phyloP scores from a whole-genome alignment of 2,797 vertebrate genomes.

The Microctenopoma steveboyesi region DNA sequence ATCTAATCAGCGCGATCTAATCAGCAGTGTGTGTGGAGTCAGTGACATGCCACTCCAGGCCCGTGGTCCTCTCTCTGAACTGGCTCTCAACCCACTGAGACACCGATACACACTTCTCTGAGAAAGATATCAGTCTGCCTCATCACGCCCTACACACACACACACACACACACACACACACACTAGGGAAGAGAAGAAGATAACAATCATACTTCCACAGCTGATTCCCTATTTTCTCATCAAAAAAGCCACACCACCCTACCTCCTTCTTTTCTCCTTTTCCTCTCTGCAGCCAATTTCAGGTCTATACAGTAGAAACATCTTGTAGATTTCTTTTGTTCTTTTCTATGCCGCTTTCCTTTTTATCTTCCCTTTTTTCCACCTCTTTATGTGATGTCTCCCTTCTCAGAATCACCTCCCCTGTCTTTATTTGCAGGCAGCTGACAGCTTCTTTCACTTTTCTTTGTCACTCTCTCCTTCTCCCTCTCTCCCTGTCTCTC shows the following conservation, averaged over 20 bases:
- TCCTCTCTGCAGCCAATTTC: slow-evolving; percentile 72
- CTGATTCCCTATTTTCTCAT: slow-evolving; percentile 84
- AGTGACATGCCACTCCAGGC: slow-evolving; percentile 76
- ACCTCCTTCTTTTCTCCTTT: slow-evolving; percentile 59
- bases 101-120: slow-evolving; percentile 71
- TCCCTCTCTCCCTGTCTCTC: slow-evolving; percentile 85
- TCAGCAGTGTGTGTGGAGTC: slow-evolving; percentile 72
- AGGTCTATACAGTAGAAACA: slow-evolving; percentile 74
- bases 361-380: slow-evolving; percentile 45
- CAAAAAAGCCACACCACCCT: slow-evolving; percentile 56
- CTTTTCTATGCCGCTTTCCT: slow-evolving; percentile 62
- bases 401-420: slow-evolving; percentile 74
- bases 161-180: slow-evolving; percentile 32
- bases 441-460: slow-evolving; percentile 89
- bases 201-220: slow-evolving; percentile 85
- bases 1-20: slow-evolving; percentile 74
- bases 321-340: slow-evolving; percentile 81
- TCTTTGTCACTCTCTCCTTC: slow-evolving; percentile 86
- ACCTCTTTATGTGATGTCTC: slow-evolving; percentile 72
- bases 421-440: slow-evolving; percentile 83
- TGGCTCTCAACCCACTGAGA: slow-evolving; percentile 76
- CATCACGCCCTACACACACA: slow-evolving; percentile 62
- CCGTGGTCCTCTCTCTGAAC: slow-evolving; percentile 74
- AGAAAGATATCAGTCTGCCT: slow-evolving; percentile 77
- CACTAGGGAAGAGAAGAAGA: slow-evolving; percentile 70